Evolutionary conservation across 2,888 invertebrate genomes (phyloP), one percentile per base, ranked within the genome.

Genomic region (Cheilosia urbana): DNA sequence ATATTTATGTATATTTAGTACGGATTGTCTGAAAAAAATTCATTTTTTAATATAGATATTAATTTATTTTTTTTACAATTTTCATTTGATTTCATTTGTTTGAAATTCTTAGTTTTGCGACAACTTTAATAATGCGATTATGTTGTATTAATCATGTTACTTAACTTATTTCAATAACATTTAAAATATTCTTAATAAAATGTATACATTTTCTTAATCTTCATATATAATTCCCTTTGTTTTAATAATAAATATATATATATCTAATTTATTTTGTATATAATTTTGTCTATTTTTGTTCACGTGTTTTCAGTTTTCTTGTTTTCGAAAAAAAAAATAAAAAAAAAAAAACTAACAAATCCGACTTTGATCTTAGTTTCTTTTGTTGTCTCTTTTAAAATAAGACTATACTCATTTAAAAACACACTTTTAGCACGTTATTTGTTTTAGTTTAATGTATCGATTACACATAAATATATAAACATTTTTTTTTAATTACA

Each of bases 191-290:
- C 55, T 60, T 68, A 82, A 81, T 69, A 69, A 53, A 79, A 76
- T 88, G 87, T 88, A 87, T 81, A 87, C 77, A 88, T 65, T 69
- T 87, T 89, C 87, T 88, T 89, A 89, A 88, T 89, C 89, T 90
- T 90, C 89, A 88, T 88, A 90, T 90, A 89, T 90, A 88, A 87
- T 87, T 88, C 88, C 87, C 87, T 57, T 76, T 73, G 60, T 75
- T 55, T 85, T 71, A 57, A 68, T 81, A 76, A 72, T 78, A 75
- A 77, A 83, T 87, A 78, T 83, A 83, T 82, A 89, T 83, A 83
- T 83, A 89, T 87, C 73, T 87, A 84, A 78, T 60, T 87, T 79
- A 60, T 68, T 87, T 72, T 87, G 76, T 87, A 82, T 87, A 87
- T 87, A 79, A 79, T 87, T 88, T 87, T 88, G 88, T 84, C 89